These are phyloP conservation scores for Eupithecia pulchellata DNA, from an alignment of 2,888 invertebrate genomes.

Conservation along the genomic window DNA sequence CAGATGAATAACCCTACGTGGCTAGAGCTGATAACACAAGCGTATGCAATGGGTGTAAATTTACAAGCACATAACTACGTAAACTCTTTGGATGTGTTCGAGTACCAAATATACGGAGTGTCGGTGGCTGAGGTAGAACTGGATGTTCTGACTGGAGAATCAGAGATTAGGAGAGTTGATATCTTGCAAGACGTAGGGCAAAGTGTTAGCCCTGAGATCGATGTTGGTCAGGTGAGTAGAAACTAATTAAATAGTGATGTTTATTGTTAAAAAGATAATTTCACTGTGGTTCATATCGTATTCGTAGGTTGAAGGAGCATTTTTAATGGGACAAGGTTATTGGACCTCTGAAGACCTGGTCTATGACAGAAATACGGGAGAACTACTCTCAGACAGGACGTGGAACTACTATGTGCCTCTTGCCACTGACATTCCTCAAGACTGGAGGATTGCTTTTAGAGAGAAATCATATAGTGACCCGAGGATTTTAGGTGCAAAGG, in stretches of 20 bases:
- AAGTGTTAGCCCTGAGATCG: conserved; percentile 87
- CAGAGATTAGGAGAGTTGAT: conserved; percentile 85
- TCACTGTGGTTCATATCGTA: neutral
- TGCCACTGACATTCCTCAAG: conserved; percentile 90
- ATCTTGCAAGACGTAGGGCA: conserved; percentile 87
- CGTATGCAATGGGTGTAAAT: conserved; percentile 61
- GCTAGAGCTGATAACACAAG: conserved; percentile 78
- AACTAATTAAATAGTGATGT: too few species aligned
- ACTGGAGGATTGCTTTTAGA: conserved; percentile 88
- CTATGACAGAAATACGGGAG: conserved; percentile 87
- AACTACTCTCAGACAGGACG: conserved; percentile 89
- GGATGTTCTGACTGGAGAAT: conserved; percentile 89
- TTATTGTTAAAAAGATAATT: neutral
- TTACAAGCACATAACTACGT: conserved; percentile 60
- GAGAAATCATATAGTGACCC: conserved; percentile 86
- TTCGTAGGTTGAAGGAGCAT: conserved; percentile 88
- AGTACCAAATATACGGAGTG: conserved; percentile 79
- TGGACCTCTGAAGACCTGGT: conserved; percentile 90
- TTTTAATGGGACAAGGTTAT: conserved; percentile 90
- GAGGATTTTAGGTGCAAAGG: conserved; percentile 88
- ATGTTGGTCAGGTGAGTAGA: conserved; percentile 87
- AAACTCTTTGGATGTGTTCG: conserved; percentile 47
- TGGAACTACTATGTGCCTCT: conserved; percentile 92
- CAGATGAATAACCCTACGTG: conserved; percentile 72
- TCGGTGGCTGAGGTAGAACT: conserved; percentile 88